Base-by-base conservation (phyloP, 2,113 vertebrate species). In the Tyrannus savana region DNA sequence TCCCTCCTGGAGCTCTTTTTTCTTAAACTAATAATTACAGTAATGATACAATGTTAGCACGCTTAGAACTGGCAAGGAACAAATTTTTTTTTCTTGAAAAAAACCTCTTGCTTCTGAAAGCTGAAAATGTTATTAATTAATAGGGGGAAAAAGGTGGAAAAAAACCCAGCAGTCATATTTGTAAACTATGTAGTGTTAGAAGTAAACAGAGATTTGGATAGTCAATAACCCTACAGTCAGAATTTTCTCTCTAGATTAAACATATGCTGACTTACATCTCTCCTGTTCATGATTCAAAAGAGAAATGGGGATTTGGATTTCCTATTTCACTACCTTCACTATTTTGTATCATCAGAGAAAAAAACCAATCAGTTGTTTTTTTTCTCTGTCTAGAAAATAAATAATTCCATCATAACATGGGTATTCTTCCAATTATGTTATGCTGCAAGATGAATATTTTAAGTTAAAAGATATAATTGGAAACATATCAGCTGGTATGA, bases 281-380 rank as follows among this genome's bases (percentile, higher is more conserved):
- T 55, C 17, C 3, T 63, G 12, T 37, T 81, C 14, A 12, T 37
- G 79, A 83, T 31, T 58, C 53, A 68, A 27, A 89, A 50, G 7
- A 76, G 33, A 68, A 76, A 80, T 0, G 0, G 76, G 19, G 6
- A 22, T 3, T 0, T 84, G 14, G 4, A 4, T 59, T 72, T 91
- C 19, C 22, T 64, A 5, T 46, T 10, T 47, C 49, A 84, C 37
- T 49, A 44, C 10, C 11, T 42, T 73, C 23, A 64, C 5, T 3
- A 31, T 56, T 60, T 87, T 56, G 2, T 73, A 52, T 55, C 19
- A 52, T 27, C 73, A 68, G 11, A 60, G 30, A 42, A n/a, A n/a
- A n/a, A n/a, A n/a, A n/a, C n/a, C n/a, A n/a, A n/a, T n/a, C n/a
- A n/a, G n/a, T 4, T 72, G 28, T 1, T 5, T 44, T 6, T 59